phyloP scores from a whole-genome alignment of 1,140 invertebrate genomes.

The Galleria mellonella region DNA sequence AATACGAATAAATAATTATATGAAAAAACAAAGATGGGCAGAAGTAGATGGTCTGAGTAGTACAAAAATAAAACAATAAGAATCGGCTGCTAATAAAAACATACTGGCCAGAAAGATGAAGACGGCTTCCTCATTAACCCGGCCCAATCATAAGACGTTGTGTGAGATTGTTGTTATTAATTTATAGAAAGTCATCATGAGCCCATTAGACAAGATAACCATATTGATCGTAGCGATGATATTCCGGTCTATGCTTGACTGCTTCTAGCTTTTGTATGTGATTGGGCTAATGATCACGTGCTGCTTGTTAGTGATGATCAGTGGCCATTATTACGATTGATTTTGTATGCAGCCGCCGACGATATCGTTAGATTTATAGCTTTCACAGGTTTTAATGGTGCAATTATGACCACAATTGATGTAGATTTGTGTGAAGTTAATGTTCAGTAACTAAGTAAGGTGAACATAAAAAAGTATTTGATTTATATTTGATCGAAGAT shows the following conservation, averaged over 20 bases:
- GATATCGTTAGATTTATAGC: slow-evolving; percentile 51
- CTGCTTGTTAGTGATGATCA: slow-evolving; percentile 61
- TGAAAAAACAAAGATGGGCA: too few species aligned
- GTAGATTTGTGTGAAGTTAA: slow-evolving; percentile 16
- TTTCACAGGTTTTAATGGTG: slow-evolving; percentile 58
- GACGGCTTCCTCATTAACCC: slow-evolving; percentile 59
- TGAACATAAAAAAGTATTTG: not conserved
- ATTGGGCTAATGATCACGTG: slow-evolving; percentile 65
- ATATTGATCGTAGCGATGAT: slow-evolving; percentile 59
- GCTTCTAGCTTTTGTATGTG: slow-evolving; percentile 44
- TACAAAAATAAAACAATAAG: slow-evolving; percentile 1
- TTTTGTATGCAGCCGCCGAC: slow-evolving; percentile 37
- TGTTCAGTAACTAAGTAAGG: slow-evolving; percentile 27
- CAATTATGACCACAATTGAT: slow-evolving; percentile 53
- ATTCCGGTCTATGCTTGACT: slow-evolving; percentile 29
- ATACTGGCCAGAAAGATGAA: slow-evolving; percentile 40
- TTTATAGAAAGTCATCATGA: slow-evolving; percentile 70
- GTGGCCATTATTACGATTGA: slow-evolving; percentile 58
- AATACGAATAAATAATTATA: too few species aligned
- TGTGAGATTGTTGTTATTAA: slow-evolving; percentile 60
- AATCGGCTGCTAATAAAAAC: slow-evolving; percentile 30
- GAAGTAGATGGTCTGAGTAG: too few species aligned
- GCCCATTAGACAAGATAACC: slow-evolving; percentile 62
- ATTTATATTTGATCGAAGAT: too few species aligned
- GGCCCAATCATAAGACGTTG: slow-evolving; percentile 47